A percentile compares a stretch with the other conserved stretches of the same genome.
Conservation (phyloP, 1,140 invertebrate genomes). For the Liolophura sinensis region DNA sequence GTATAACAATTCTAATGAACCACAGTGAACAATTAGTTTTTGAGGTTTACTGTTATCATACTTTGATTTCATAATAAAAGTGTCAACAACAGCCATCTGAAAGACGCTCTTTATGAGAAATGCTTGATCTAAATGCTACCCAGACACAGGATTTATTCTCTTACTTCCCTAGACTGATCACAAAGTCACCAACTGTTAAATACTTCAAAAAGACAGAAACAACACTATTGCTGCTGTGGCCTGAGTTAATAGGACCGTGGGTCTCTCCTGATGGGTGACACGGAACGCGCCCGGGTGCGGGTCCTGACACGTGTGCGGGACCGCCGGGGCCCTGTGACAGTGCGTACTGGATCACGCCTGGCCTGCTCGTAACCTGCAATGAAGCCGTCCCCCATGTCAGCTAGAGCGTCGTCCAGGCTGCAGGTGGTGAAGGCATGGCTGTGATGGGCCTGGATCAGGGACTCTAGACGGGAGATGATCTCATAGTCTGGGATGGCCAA, state of each 20-base stretch:
- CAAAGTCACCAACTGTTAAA: no score
- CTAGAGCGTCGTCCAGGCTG: conserved; percentile 49
- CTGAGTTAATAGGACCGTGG: conserved; percentile 41
- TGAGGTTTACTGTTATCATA: no score
- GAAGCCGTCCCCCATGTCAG: conserved; percentile 50
- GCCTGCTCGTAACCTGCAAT: conserved; percentile 37
- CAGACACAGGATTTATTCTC: no score
- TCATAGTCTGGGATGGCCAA: conserved; percentile 59
- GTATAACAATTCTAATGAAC: no score
- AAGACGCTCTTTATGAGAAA: no score
- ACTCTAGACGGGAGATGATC: conserved; percentile 56
- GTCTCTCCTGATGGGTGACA: conserved; percentile 44
- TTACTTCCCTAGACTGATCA: no score
- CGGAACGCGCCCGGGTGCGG: conserved; percentile 34
- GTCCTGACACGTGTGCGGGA: conserved; percentile 32
- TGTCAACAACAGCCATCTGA: no score
- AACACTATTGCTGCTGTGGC: no score
- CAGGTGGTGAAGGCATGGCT: conserved; percentile 43
- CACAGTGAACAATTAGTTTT: no score
- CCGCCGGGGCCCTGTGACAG: conserved; percentile 22
- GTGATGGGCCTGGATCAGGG: conserved; percentile 55
- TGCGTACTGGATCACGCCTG: conserved; percentile 18
- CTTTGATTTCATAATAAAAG: no score
- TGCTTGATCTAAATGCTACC: no score
- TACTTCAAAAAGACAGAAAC: no score